Percentiles rank a stretch among this genome's conserved stretches.
Conservation (phyloP, 2,113 vertebrate species). For the Zosterops pallidus region DNA sequence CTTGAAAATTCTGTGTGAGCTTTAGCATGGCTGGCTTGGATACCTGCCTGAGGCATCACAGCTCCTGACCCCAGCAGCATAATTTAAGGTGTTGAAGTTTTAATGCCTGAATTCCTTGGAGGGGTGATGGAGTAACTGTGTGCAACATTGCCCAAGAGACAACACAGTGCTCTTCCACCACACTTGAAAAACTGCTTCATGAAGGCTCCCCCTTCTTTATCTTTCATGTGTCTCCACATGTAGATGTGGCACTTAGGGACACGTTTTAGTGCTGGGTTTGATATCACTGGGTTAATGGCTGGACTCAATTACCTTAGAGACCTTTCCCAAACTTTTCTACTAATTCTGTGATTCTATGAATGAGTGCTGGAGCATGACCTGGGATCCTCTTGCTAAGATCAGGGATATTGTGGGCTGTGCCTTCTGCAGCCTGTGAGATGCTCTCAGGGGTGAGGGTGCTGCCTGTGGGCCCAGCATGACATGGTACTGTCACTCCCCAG, state of each 20-base stretch:
- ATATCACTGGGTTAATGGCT: neutral
- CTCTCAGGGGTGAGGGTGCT: fast-evolving
- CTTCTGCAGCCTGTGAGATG: neutral
- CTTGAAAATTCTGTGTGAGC: neutral
- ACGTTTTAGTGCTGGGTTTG: neutral
- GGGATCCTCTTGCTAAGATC: neutral
- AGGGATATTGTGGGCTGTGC: fast-evolving
- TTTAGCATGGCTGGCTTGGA: neutral
- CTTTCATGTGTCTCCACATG: neutral
- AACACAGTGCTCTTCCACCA: fast-evolving
- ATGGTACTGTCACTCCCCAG: fast-evolving
- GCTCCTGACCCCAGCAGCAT: neutral
- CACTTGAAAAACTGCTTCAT: neutral
- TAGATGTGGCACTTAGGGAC: neutral
- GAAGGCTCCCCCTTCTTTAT: neutral
- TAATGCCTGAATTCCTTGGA: neutral
- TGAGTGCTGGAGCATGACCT: neutral
- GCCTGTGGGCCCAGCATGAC: neutral
- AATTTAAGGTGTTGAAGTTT: conserved; percentile 6
- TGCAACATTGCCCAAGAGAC: fast-evolving
- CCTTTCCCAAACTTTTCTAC: neutral
- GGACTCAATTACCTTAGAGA: neutral
- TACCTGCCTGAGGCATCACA: neutral
- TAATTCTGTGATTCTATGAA: neutral
- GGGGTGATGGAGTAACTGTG: neutral